Evolutionary conservation across 2,113 vertebrate species (phyloP).

Genomic region (Xyrauchen texanus): DNA sequence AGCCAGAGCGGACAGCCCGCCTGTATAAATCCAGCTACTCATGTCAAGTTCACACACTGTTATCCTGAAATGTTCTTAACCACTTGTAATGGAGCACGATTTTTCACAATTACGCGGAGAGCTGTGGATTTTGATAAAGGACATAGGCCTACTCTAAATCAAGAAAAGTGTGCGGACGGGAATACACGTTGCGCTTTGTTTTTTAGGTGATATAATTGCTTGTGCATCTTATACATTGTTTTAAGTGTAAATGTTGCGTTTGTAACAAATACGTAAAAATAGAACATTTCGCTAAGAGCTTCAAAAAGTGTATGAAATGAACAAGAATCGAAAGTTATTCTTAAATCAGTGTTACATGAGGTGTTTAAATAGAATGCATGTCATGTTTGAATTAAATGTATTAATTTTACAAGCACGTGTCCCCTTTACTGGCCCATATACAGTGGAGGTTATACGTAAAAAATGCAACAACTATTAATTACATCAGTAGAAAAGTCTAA

Average conservation of each 20-base stretch:
- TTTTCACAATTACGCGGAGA: not conserved
- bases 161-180: slow-evolving; percentile 11
- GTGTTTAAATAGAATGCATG: not conserved
- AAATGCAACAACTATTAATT: not conserved
- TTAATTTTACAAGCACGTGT: not conserved
- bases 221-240: not conserved
- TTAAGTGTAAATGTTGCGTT: not conserved
- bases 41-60: slow-evolving; percentile 32
- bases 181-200: not conserved
- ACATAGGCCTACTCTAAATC: slow-evolving; percentile 5
- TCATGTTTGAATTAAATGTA: not conserved
- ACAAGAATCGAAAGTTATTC: not conserved
- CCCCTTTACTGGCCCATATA: not conserved
- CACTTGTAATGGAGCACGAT: not conserved
- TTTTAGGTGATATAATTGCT: not conserved
- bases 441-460: not conserved
- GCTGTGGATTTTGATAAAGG: slow-evolving; percentile 9
- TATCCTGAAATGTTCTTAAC: slow-evolving; percentile 22
- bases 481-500: slow-evolving; percentile 20
- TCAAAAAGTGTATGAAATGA: not conserved
- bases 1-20: slow-evolving; percentile 60
- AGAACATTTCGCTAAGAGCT: not conserved
- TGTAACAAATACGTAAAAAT: not conserved
- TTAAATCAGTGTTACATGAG: too few species aligned
- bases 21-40: slow-evolving; percentile 77